phyloP scores from a whole-genome alignment of 2,113 vertebrate species.

The Atlantisia rogersi region DNA sequence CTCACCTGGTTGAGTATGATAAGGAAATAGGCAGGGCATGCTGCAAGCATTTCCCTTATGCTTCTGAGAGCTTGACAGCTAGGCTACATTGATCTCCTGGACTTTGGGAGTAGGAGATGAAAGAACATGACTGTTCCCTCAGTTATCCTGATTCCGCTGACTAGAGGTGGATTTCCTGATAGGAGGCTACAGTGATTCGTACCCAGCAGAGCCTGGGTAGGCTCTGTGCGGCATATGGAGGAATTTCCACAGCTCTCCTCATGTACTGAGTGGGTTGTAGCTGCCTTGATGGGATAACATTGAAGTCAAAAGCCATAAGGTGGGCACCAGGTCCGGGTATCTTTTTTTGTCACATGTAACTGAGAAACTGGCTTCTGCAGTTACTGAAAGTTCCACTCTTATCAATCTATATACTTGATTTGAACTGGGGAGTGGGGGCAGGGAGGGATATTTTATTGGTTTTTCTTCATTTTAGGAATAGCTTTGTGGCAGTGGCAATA shows the following conservation, averaged over 20 bases:
- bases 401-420: background rate
- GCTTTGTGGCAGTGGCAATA: background rate
- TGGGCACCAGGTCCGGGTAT: background rate
- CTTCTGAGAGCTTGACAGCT: background rate
- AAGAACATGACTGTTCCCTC: background rate
- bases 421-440: rapidly evolving
- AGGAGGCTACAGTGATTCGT: background rate
- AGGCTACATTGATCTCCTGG: background rate
- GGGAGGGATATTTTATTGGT: rapidly evolving
- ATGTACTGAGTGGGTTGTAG: background rate
- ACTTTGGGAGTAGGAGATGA: background rate
- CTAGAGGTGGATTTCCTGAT: background rate
- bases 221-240: background rate
- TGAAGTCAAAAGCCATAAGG: background rate
- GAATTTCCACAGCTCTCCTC: background rate
- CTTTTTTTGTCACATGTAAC: background rate
- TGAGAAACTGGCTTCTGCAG: background rate
- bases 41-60: background rate
- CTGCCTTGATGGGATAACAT: background rate
- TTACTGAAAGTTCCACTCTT: background rate
- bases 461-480: background rate
- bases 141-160: background rate
- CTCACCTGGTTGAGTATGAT: background rate
- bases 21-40: background rate
- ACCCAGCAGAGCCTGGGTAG: background rate